Base-by-base conservation (phyloP, 2,113 vertebrate species). In the Mus pahari region DNA sequence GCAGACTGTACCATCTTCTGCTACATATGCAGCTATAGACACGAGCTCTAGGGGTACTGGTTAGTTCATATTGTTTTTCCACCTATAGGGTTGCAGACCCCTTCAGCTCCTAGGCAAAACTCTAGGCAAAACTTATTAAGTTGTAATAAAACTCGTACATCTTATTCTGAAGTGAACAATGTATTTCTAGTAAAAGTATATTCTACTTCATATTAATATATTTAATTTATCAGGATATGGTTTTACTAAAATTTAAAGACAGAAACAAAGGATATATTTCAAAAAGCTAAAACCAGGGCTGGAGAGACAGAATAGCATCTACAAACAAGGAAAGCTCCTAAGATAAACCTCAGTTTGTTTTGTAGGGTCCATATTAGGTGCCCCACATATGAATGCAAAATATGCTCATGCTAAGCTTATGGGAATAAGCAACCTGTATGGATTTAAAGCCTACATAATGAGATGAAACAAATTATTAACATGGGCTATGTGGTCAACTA, bases 261-360 rank as follows among this genome's bases (percentile, higher is more conserved):
- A 2, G 13, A 9, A 5, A 70, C 14, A 33, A 45, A 48, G 39
- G 14, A 55, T 31, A 6, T 53, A 20, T 4, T 62, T 24, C 91
- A 17, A 92, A 93, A 93, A 55, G 19, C 33, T 36, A 81, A 82
- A 58, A 39, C 11, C 3, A 24, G 20, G 53, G 22, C 53, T 26
- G 3, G 10, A 1, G 2, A 60, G 36, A 82, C 20, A 7, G 12
- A 12, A 24, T 5, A n/a, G 2, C 11, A 5, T 13, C 20, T n/a
- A 58, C n/a, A 4, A 58, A 36, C 5, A 82, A 5, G 31, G 16
- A 53, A 17, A n/a, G 10, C 33, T n/a, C 31, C 36, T 24, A 22
- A 36, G 10, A 12, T 13, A 19, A 55, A 28, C 22, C 6, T 28
- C 3, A 26, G 12, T 42, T 83, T 60, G 13, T 2, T 60, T 62